Percentiles rank a stretch among this genome's conserved stretches.
phyloP scores from a whole-genome alignment of 2,113 vertebrate species.

The Leptocoma aspasia region DNA sequence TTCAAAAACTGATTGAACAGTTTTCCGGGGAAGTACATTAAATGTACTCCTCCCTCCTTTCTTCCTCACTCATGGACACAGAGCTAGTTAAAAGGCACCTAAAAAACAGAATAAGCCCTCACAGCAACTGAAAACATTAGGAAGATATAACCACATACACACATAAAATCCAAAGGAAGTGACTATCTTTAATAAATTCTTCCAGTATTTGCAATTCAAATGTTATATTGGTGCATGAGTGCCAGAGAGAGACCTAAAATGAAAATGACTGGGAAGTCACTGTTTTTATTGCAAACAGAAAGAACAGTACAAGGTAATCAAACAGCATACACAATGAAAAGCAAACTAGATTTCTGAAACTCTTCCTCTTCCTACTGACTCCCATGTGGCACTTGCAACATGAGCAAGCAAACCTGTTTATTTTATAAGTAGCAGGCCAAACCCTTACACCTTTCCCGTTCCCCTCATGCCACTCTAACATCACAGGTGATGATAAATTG shows the following conservation, averaged over 20 bases:
- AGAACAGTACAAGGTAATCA: not conserved
- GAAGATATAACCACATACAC: not conserved
- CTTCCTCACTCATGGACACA: not conserved
- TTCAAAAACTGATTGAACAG: not conserved
- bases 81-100: not conserved
- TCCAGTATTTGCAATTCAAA: conserved; percentile 25
- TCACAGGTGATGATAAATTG: not conserved
- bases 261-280: conserved; percentile 12
- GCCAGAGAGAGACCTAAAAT: not conserved
- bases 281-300: conserved; percentile 33
- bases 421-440: not conserved
- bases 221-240: not conserved
- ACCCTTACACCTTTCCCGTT: not conserved
- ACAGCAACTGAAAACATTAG: not conserved
- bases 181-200: conserved; percentile 22
- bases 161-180: not conserved
- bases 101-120: not conserved
- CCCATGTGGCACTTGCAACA: not conserved
- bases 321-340: conserved; percentile 20
- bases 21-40: not conserved
- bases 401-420: not conserved
- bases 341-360: conserved; percentile 37
- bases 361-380: not conserved
- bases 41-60: not conserved
- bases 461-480: not conserved